Conservation (phyloP, 2,113 vertebrate genomes). For the Podilymbus podiceps region DNA sequence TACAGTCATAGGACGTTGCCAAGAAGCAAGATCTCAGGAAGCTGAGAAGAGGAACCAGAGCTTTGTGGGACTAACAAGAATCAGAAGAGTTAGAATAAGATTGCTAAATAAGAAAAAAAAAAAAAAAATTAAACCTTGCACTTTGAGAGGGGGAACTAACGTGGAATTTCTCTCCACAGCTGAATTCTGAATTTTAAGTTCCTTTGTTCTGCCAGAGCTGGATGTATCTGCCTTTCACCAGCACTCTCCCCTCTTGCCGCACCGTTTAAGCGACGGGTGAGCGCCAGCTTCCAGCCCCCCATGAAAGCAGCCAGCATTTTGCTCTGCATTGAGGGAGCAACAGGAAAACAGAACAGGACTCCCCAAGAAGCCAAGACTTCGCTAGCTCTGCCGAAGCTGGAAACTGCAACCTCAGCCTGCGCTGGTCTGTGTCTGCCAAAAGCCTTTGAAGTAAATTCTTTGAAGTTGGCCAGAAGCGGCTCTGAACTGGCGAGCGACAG, state of each 20-base stretch:
- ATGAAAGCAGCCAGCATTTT: neutral
- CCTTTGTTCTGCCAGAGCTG: neutral
- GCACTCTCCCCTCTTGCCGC: neutral
- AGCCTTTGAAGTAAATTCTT: constrained; percentile 72
- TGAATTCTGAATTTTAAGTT: neutral
- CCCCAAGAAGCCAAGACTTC: neutral
- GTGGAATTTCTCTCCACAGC: neutral
- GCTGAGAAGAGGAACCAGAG: constrained; percentile 16
- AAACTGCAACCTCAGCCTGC: neutral
- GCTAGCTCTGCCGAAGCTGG: neutral
- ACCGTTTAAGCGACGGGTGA: neutral
- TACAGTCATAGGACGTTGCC: neutral
- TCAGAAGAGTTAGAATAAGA: neutral
- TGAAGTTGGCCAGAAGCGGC: constrained; percentile 46
- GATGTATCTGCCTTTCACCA: neutral
- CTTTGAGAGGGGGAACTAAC: neutral
- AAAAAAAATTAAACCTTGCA: neutral
- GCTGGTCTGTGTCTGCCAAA: neutral
- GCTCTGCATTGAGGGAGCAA: neutral
- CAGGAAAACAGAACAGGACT: neutral
- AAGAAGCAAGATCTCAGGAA: neutral
- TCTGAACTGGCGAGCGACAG: neutral
- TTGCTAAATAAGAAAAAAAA: neutral
- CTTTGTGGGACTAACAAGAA: neutral
- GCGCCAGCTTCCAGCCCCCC: neutral